Conservation (phyloP, 2,888 invertebrate species). For the Xanthia icteritia region DNA sequence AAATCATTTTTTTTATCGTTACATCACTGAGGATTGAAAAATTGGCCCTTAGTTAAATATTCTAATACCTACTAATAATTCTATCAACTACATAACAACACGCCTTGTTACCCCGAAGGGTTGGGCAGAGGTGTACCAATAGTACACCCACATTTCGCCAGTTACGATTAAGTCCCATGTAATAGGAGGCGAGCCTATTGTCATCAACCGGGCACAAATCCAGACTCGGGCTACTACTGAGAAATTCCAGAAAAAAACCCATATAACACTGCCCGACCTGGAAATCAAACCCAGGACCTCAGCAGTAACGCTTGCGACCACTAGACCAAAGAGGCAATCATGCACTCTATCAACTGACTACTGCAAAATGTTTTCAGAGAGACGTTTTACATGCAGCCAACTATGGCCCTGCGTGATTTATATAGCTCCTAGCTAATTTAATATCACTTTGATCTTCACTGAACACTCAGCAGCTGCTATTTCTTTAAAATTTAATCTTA, state of each 20-base stretch:
- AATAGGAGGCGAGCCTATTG: neutral
- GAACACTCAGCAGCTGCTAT: slow-evolving; percentile 1
- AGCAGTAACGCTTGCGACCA: no score
- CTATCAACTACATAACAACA: neutral
- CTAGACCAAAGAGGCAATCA: no score
- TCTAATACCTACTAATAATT: no score
- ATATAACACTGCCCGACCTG: no score
- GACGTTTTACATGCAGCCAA: slow-evolving; percentile 12
- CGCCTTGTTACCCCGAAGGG: neutral
- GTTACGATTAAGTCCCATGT: neutral
- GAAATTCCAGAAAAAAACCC: no score
- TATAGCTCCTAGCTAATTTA: slow-evolving; percentile 7
- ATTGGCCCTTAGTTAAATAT: no score
- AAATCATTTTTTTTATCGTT: no score
- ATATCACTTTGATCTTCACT: slow-evolving; percentile 11
- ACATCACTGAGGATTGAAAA: no score
- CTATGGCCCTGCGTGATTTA: slow-evolving; percentile 6
- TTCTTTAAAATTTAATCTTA: slow-evolving; percentile 27
- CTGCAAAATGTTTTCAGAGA: neutral
- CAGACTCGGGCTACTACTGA: no score
- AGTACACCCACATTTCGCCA: neutral
- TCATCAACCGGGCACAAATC: no score
- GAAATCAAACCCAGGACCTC: no score
- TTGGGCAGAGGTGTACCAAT: neutral
- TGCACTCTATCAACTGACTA: neutral